Evolutionary conservation across 2,113 vertebrate species (phyloP), one percentile per base, ranked within the genome.

Genomic region (Pogonocichla stellata): DNA sequence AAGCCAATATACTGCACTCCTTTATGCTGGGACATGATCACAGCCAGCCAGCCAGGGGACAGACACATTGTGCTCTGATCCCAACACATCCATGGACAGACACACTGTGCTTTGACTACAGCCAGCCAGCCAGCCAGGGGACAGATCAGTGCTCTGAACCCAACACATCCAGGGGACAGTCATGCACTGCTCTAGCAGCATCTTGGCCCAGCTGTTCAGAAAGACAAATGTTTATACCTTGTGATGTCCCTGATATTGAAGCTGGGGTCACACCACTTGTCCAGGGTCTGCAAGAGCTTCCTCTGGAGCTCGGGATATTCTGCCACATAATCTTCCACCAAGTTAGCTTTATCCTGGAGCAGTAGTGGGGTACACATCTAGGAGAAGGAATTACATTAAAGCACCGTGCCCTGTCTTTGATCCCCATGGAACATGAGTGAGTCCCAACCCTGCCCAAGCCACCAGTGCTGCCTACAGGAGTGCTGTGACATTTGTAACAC

Each of bases 361-460:
- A 99, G 98, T 3, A 99, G 96, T 0, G 98, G 99, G 0, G 97
- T 57, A 38, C 98, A 98, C 89, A 99, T 97, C 99, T 99, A 84
- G 25, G 51, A 61, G 67, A 70, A 74, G 26, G 80, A 88, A 80
- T n/a, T 0, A 19, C 25, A 31, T 18, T 45, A 16, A 54, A 57
- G 61, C 19, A 4, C 17, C 0, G 3, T 38, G 45, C 12, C 42
- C 33, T 84, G 51, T 20, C 54, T 47, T 19, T 36, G 47, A 19
- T 58, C 19, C 11, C 47, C 17, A 2, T 1, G n/a, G 62, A 51
- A 56, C 54, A 43, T 4, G 1, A 67, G 29, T 2, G 13, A 50
- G 40, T 29, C 40, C 51, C 53, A 85, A 19, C 2, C 8, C 64
- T 36, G n/a, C 36, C 66, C 13, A 19, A 26, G 10, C 53, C 8